phyloP scores from a whole-genome alignment of 1,140 invertebrate genomes.

The Alviniconcha marisindica region DNA sequence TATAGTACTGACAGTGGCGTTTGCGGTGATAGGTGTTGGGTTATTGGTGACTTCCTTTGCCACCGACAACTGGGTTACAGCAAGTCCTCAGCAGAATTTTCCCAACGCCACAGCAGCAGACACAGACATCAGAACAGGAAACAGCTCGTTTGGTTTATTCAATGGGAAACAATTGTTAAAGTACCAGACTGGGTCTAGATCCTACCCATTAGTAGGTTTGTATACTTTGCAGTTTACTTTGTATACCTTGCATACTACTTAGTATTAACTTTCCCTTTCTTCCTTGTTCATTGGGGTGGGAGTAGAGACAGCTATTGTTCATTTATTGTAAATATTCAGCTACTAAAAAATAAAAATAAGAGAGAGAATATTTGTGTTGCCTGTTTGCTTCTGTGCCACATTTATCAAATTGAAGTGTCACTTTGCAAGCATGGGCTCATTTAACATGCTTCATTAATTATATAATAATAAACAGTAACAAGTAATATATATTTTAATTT shows the following conservation, averaged over 20 bases:
- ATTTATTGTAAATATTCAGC: not conserved
- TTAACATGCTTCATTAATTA: too few relatives aligned
- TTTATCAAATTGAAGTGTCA: too few relatives aligned
- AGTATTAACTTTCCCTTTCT: too few relatives aligned
- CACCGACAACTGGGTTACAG: conserved; percentile 92
- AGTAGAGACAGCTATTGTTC: not conserved
- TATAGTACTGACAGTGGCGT: conserved; percentile 92
- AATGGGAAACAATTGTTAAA: conserved; percentile 51
- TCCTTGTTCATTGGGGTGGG: too few relatives aligned
- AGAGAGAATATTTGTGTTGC: not conserved
- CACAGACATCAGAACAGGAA: conserved; percentile 30
- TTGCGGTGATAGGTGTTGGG: conserved; percentile 88
- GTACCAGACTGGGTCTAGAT: conserved; percentile 51
- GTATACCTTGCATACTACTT: not conserved
- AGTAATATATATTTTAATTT: too few relatives aligned
- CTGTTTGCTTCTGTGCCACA: not conserved
- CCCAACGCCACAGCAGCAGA: conserved; percentile 33
- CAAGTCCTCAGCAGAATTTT: conserved; percentile 80
- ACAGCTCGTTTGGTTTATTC: conserved; percentile 59
- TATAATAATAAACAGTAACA: too few relatives aligned
- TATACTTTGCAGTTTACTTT: not conserved
- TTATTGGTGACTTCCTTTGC: conserved; percentile 89
- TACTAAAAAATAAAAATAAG: not conserved
- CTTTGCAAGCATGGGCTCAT: too few relatives aligned
- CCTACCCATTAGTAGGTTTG: conserved; percentile 39